Evolutionary conservation across 2,113 vertebrate species (phyloP), one percentile per base, ranked within the genome.

Genomic region (Trichomycterus rosablanca): DNA sequence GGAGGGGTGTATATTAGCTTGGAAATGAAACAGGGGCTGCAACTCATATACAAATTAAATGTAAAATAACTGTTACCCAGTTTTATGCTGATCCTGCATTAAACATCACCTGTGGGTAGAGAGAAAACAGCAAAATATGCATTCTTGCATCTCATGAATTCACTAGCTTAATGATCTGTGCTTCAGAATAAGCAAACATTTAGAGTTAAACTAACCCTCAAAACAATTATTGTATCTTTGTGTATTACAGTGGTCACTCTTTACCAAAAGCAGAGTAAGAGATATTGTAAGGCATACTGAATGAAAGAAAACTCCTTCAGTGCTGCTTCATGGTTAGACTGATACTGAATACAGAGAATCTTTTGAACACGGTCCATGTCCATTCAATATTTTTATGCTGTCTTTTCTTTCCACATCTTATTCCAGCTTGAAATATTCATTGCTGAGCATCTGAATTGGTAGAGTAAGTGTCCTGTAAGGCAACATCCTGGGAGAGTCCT

Each of bases 281-380:
- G 83, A 91, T 92, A 89, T 81, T 75, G 91, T 97, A 98, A 98
- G 96, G 96, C 96, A 97, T 94, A 92, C 90, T 89, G 92, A 93
- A 92, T 88, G 88, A 40, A n/a, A 40, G 37, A 40, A 2, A 81
- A 78, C 90, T 86, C 80, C 87, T 80, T 87, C 84, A 81, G 83
- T 83, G 75, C 82, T 80, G 71, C 83, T 89, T 84, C 86, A 84
- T 87, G 90, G 81, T 86, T n/a, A n/a, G 67, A 68, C 76, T 75
- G 74, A 79, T 84, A 80, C 83, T 87, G 90, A 83, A 87, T 82
- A 82, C 83, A 84, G 86, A 85, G 86, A 86, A 89, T 93, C 86
- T 85, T 76, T 82, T 82, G 85, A 89, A n/a, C n/a, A n/a, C n/a
- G n/a, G 83, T 88, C 91, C 82, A 84, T 83, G 89, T 89, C 84